Conservation (phyloP, 2,888 invertebrate genomes). For the Hedychridium roseum region DNA sequence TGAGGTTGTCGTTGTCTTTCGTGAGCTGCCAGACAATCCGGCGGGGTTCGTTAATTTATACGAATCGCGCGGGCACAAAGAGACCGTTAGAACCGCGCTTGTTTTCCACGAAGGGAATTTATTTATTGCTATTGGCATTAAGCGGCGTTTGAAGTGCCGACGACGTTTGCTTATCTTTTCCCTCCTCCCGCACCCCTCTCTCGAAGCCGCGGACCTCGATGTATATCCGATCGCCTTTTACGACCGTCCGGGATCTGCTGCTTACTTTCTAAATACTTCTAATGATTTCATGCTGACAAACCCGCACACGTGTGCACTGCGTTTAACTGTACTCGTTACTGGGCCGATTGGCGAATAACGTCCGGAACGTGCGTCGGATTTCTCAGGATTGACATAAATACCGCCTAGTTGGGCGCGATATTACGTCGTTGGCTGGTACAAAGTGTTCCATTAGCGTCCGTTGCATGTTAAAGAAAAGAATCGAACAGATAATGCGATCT, state of each 20-base stretch:
- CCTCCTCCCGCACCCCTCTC: conserved; percentile 15
- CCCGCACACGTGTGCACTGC: conserved; percentile 13
- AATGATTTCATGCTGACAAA: conserved; percentile 15
- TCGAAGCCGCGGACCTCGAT: conserved; percentile 6
- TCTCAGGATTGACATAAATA: no score
- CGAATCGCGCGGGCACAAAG: conserved; percentile 33
- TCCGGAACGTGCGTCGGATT: conserved; percentile 4
- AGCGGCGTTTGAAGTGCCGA: conserved; percentile 35
- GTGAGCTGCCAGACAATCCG: conserved; percentile 13
- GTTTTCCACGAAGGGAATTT: conserved; percentile 35
- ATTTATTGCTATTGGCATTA: conserved; percentile 34
- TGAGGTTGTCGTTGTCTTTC: conserved; percentile 28
- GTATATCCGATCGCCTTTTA: no score
- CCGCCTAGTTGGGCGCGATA: no score
- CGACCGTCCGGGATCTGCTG: no score
- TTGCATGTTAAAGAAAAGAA: no score
- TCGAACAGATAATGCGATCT: no score
- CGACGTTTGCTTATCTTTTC: conserved; percentile 22
- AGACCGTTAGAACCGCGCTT: conserved; percentile 25
- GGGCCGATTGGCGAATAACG: conserved; percentile 5
- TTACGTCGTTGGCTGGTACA: no score
- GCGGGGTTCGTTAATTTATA: conserved; percentile 29
- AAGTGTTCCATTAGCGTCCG: no score
- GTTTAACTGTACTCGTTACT: conserved; percentile 8
- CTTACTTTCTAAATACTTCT: conserved; percentile 41